A percentile compares a stretch with the other conserved stretches of the same genome.
Evolutionary conservation across 30 jellyfish, hydroid and myxozoan genomes (phyloP).

Genomic region (Aurelia aurita complex sp. Pacific): DNA sequence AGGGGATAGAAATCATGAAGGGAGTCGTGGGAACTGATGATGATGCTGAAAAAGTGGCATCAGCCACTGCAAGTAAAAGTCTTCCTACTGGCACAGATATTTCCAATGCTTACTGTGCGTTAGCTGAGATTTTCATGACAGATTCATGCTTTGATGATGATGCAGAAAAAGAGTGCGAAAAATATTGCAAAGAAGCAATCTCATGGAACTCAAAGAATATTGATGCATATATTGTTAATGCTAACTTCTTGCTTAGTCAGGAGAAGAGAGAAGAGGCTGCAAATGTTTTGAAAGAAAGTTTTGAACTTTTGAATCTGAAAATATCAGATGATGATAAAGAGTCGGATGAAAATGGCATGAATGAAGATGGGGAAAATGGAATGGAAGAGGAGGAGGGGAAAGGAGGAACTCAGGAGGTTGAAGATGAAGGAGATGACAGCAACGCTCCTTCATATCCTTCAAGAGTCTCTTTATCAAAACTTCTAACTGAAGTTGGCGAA

Average conservation of each 20-base stretch:
- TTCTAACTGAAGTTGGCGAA: slow-evolving; percentile 68
- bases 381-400: slow-evolving; percentile 6
- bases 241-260: slow-evolving; percentile 72
- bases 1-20: slow-evolving; percentile 87
- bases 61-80: background rate
- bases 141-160: slow-evolving; percentile 90
- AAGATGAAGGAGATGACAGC: slow-evolving; percentile 19
- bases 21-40: slow-evolving; percentile 10
- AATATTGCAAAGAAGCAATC: slow-evolving; percentile 81
- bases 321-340: background rate
- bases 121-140: slow-evolving; percentile 94
- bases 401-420: background rate
- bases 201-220: slow-evolving; percentile 58
- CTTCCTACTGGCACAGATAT: slow-evolving; percentile 34
- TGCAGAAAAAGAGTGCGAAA: slow-evolving; percentile 83
- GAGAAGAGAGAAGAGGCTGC: slow-evolving; percentile 79
- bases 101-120: slow-evolving; percentile 89
- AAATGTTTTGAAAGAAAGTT: slow-evolving; percentile 30
- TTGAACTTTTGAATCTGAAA: slow-evolving; percentile 55
- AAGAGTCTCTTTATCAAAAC: slow-evolving; percentile 60
- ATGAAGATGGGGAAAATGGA: slow-evolving; percentile 6
- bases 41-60: background rate
- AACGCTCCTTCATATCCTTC: slow-evolving; percentile 61
- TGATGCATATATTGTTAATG: slow-evolving; percentile 84
- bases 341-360: slow-evolving; percentile 27